A percentile compares a stretch with the other conserved stretches of the same genome.
These are phyloP conservation scores for Dorcus hopei DNA, from an alignment of 2,888 invertebrate species.

Conservation along the genomic window DNA sequence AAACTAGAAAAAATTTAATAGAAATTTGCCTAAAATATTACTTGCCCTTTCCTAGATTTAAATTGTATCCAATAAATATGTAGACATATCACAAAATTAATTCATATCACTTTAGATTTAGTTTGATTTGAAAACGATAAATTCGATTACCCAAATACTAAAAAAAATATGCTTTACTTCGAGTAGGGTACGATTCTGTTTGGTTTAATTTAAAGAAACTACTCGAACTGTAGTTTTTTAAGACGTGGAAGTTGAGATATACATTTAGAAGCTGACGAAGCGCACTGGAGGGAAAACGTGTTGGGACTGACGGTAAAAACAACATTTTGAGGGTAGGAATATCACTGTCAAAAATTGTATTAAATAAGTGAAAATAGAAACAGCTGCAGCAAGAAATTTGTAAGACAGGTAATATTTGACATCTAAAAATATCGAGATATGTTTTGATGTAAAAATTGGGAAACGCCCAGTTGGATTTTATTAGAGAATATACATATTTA, in stretches of 20 bases:
- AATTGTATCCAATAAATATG: no score
- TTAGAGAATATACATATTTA: slow-evolving; percentile 8
- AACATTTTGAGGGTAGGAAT: slow-evolving; percentile 29
- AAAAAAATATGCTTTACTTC: slow-evolving; percentile 10
- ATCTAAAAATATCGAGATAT: slow-evolving; percentile 48
- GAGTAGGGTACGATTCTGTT: background rate
- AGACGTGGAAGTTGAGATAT: slow-evolving; percentile 6
- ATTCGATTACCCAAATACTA: no score
- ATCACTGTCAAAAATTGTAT: slow-evolving; percentile 26
- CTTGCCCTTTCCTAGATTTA: no score
- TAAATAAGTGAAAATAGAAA: slow-evolving; percentile 36
- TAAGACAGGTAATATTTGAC: slow-evolving; percentile 46
- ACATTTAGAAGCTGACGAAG: slow-evolving; percentile 26
- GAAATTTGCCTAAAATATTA: no score
- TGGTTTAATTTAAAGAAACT: background rate
- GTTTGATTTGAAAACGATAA: no score
- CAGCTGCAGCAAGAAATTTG: slow-evolving; percentile 44
- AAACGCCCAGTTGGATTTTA: slow-evolving; percentile 29
- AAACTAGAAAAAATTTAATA: no score
- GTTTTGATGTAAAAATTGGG: slow-evolving; percentile 44
- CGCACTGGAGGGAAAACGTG: slow-evolving; percentile 9
- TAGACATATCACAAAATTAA: no score
- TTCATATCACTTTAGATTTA: no score
- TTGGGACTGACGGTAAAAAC: slow-evolving; percentile 23
- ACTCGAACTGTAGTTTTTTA: background rate